phyloP scores from a whole-genome alignment of 2,888 invertebrate genomes.

The Agapostemon virescens region DNA sequence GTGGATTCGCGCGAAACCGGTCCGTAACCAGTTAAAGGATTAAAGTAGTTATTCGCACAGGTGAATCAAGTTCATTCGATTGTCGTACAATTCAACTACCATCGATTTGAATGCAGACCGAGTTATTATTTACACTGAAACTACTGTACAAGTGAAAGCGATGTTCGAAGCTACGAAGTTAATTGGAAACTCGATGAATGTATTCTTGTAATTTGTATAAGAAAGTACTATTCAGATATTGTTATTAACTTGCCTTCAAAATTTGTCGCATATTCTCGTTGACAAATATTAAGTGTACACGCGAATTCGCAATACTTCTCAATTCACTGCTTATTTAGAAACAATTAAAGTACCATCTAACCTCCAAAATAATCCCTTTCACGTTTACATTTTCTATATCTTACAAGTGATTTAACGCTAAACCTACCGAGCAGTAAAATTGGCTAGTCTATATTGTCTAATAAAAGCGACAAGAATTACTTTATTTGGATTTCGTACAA shows the following conservation, averaged over 20 bases:
- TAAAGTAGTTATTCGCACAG: neutral
- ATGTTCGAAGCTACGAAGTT: neutral
- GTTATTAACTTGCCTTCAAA: neutral
- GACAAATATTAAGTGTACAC: neutral
- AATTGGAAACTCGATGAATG: neutral
- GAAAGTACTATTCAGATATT: neutral
- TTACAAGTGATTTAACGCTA: neutral
- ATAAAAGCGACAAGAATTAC: too few species aligned
- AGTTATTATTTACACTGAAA: neutral
- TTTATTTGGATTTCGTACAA: too few species aligned
- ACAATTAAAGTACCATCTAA: too few species aligned
- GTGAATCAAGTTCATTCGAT: neutral
- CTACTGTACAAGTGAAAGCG: neutral
- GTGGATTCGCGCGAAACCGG: neutral
- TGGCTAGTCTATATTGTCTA: too few species aligned
- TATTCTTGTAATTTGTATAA: neutral
- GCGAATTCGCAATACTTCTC: too few species aligned
- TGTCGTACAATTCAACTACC: neutral
- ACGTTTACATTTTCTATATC: neutral
- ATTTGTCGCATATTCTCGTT: too few species aligned
- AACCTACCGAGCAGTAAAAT: too few species aligned
- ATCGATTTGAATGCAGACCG: neutral
- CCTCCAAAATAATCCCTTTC: neutral
- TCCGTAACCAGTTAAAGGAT: neutral
- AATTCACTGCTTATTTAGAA: too few species aligned